Evolutionary conservation across 2,113 vertebrate species (phyloP), one percentile per base, ranked within the genome.

Genomic region (Leptosomus discolor): DNA sequence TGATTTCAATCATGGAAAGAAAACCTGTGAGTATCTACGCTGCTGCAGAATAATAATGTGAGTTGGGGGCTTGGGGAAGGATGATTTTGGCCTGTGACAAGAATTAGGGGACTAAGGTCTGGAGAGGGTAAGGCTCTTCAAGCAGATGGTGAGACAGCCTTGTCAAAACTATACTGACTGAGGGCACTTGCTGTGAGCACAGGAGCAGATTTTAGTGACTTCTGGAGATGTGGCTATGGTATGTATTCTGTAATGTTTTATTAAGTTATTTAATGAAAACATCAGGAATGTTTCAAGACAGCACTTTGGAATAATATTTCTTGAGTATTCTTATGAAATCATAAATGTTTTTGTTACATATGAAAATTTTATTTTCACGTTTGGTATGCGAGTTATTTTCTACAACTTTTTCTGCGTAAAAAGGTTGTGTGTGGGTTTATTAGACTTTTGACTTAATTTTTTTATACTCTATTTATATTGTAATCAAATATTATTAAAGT

Each of bases 111-210:
- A 12, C 21, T 15, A 4, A 39, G 18, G 11, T 41, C 6, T 2
- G 3, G n/a, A 8, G 61, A 21, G 9, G 6, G 8, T 26, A 18
- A n/a, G 27, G 12, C 1, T 58, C 7, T 58, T 4, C 37, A 23
- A 57, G 39, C 2, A 26, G 51, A 3, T 57, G 30, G 23, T 27
- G 30, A 43, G 41, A 13, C 3, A 77, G 34, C 10, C 9, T 65
- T 60, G 14, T 58, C 5, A 18, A 46, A 71, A 6, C 12, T 70
- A 0, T 15, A 36, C 70, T 37, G 32, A 11, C 22, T 4, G 8
- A 50, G 29, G 36, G 19, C 1, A 0, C 4, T 36, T 36, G 5
- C n/a, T 1, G 0, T 39, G 36, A 51, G 27, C 16, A 21, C 12
- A 37, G 58, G 17, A 43, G 6, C 17, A 2, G 8, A 15, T 64